Percentiles rank a stretch among this genome's conserved stretches.
These are phyloP conservation scores for Nycteola revayana DNA, from an alignment of 2,888 invertebrate species.

Conservation along the genomic window DNA sequence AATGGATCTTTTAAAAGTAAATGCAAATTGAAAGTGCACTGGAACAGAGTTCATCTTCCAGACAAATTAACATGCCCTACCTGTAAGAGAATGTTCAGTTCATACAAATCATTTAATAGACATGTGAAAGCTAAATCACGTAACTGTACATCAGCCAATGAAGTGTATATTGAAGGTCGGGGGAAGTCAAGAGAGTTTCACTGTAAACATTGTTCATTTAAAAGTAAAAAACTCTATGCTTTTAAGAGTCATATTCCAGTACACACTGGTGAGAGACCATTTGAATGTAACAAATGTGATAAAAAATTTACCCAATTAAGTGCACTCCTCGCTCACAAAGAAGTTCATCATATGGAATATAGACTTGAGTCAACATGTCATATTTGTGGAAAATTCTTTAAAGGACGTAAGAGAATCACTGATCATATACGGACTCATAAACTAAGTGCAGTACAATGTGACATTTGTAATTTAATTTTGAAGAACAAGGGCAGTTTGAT, in stretches of 20 bases:
- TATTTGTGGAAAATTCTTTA: conserved; percentile 56
- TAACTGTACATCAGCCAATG: conserved; percentile 38
- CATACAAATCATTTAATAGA: conserved; percentile 40
- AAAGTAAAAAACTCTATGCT: conserved; percentile 46
- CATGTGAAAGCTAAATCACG: conserved; percentile 36
- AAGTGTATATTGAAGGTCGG: conserved; percentile 45
- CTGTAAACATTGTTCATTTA: conserved; percentile 51
- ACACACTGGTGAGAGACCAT: conserved; percentile 59
- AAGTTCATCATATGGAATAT: conserved; percentile 47
- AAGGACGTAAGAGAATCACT: conserved; percentile 48
- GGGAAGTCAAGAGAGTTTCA: conserved; percentile 42
- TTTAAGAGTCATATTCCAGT: conserved; percentile 46
- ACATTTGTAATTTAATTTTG: conserved; percentile 39
- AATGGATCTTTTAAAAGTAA: conserved; percentile 41
- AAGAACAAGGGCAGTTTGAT: conserved; percentile 33
- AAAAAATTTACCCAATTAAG: conserved; percentile 53
- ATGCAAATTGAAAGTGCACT: conserved; percentile 46
- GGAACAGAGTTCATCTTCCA: conserved; percentile 39
- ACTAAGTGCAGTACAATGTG: conserved; percentile 16
- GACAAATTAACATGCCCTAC: conserved; percentile 33
- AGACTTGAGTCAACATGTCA: conserved; percentile 53
- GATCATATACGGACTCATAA: conserved; percentile 51
- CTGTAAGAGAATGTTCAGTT: conserved; percentile 47
- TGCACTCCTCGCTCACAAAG: conserved; percentile 53
- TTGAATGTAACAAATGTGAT: conserved; percentile 48